Percentiles rank a stretch among this genome's conserved stretches.
These are phyloP conservation scores for Erynnis tages DNA, from an alignment of 2,888 invertebrate genomes.

Conservation along the genomic window DNA sequence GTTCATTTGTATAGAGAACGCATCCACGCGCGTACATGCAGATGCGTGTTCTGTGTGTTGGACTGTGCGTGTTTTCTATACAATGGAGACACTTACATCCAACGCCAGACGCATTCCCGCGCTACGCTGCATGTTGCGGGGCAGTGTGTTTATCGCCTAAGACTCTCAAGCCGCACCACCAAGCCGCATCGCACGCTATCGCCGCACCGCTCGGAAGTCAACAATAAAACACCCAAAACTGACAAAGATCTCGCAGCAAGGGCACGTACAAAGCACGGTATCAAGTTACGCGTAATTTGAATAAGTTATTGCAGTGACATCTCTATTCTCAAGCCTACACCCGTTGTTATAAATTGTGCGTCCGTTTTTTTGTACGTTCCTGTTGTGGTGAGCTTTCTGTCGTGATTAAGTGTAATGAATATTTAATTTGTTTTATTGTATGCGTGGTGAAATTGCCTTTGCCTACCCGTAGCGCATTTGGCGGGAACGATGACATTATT, in stretches of 20 bases:
- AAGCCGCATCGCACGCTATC: background rate
- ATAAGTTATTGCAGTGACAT: slow-evolving; percentile 71
- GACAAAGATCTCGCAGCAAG: slow-evolving; percentile 42
- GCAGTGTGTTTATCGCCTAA: too few relatives aligned
- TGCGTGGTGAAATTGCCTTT: slow-evolving; percentile 2
- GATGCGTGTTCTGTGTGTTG: too few relatives aligned
- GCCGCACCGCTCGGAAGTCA: slow-evolving; percentile 23
- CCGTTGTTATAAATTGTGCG: slow-evolving; percentile 27
- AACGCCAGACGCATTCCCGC: too few relatives aligned
- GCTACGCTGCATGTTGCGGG: too few relatives aligned
- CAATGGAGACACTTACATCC: too few relatives aligned
- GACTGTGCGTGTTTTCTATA: too few relatives aligned
- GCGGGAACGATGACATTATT: background rate
- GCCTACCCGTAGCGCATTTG: background rate
- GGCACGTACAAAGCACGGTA: slow-evolving; percentile 61
- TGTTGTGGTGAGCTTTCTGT: slow-evolving; percentile 12
- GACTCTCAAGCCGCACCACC: too few relatives aligned
- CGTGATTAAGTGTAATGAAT: slow-evolving; percentile 26
- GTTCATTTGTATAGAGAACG: too few relatives aligned
- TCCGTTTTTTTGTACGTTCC: slow-evolving; percentile 12
- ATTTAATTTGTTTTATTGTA: slow-evolving; percentile 26
- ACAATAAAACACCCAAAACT: slow-evolving; percentile 39
- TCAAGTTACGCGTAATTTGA: slow-evolving; percentile 70
- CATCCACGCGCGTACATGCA: too few relatives aligned
- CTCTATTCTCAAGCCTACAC: slow-evolving; percentile 59